These are phyloP conservation scores for Gopherus flavomarginatus DNA, from an alignment of 2,113 vertebrate genomes.

Conservation along the genomic window DNA sequence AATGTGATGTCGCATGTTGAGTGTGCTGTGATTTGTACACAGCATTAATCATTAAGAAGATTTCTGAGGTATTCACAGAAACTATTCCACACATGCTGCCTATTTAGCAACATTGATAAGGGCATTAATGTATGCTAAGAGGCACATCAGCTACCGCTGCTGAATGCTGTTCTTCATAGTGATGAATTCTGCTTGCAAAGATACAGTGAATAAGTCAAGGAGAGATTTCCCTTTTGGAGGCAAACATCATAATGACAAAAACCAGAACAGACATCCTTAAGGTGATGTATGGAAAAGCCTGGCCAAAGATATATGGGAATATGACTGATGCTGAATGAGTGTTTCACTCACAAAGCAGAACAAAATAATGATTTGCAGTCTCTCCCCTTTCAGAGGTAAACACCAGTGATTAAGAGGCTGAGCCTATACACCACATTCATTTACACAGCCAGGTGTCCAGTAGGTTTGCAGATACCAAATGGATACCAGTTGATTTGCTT, in stretches of 20 bases:
- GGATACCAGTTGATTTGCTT: conserved; percentile 64
- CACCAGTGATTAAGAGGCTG: conserved; percentile 60
- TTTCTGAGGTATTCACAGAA: not conserved
- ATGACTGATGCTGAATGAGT: not conserved
- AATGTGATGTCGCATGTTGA: conserved; percentile 20
- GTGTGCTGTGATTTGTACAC: not conserved
- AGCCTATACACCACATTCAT: conserved; percentile 63
- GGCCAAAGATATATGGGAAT: not conserved
- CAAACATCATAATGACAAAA: conserved; percentile 6
- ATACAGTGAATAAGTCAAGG: not conserved
- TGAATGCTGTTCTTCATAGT: not conserved
- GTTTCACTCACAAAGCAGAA: not conserved
- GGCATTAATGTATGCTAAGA: not conserved
- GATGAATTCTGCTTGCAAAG: not conserved
- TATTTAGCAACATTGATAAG: not conserved
- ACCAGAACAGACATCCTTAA: not conserved
- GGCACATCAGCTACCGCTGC: not conserved
- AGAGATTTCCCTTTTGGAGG: not conserved
- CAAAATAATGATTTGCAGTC: conserved; percentile 13
- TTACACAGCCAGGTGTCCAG: conserved; percentile 72
- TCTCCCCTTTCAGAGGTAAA: conserved; percentile 25
- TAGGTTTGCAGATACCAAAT: conserved; percentile 68
- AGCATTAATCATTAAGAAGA: conserved; percentile 14
- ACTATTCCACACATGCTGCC: not conserved
- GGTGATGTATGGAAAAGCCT: not conserved